These are phyloP conservation scores for Mizuhopecten yessoensis DNA, from an alignment of 1,140 invertebrate genomes.

Conservation along the genomic window DNA sequence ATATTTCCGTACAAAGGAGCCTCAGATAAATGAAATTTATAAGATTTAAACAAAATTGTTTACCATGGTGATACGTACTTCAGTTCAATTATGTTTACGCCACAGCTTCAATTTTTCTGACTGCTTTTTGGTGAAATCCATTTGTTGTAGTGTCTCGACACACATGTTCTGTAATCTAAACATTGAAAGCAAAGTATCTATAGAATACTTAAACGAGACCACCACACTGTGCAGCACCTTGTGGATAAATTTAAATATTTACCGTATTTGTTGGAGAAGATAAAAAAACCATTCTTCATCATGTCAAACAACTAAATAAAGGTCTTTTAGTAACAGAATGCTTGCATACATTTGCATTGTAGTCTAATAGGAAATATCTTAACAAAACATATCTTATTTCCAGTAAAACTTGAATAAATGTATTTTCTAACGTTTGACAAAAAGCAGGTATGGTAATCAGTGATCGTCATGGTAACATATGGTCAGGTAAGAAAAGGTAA, in stretches of 20 bases:
- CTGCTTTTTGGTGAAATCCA: neutral
- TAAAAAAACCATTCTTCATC: neutral
- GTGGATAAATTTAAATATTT: neutral
- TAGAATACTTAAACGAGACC: too few relatives aligned
- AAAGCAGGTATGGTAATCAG: neutral
- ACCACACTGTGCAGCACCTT: too few relatives aligned
- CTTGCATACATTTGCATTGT: slow-evolving; percentile 18
- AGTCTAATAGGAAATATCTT: neutral
- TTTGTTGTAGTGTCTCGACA: neutral
- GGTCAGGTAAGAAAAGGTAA: neutral
- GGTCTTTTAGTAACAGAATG: neutral
- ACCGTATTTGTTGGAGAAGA: slow-evolving; percentile 18
- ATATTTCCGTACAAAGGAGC: too few relatives aligned
- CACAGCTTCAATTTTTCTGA: neutral
- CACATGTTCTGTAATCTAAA: neutral
- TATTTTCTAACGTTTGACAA: neutral
- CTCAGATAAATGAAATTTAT: too few relatives aligned
- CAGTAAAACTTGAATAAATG: neutral
- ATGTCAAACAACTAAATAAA: neutral
- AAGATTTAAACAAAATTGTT: too few relatives aligned
- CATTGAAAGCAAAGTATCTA: too few relatives aligned
- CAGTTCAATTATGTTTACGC: too few relatives aligned
- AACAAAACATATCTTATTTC: neutral
- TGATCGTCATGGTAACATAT: neutral
- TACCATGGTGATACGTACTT: too few relatives aligned